A percentile compares a stretch with the other conserved stretches of the same genome.
phyloP scores from a whole-genome alignment of 2,888 invertebrate genomes.

The Drosophila sordidapex region DNA sequence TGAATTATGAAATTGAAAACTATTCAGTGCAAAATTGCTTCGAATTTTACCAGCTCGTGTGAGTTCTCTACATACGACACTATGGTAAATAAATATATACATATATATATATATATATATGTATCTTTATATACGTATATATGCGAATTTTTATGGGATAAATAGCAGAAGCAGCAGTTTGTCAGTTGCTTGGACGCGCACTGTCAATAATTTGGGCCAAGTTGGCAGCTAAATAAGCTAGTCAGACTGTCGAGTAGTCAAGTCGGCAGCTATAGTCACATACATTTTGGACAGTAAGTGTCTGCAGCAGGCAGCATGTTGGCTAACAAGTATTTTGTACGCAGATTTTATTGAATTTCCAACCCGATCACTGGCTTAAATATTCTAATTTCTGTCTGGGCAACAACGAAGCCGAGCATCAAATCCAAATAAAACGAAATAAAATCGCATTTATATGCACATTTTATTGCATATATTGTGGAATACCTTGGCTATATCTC shows the following conservation, averaged over 20 bases:
- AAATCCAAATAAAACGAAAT: constrained; percentile 53
- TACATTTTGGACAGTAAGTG: constrained; percentile 16
- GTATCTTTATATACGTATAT: not conserved
- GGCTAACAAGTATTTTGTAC: constrained; percentile 32
- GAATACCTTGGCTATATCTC: not conserved
- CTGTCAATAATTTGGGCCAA: constrained; percentile 51
- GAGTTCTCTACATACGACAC: constrained; percentile 33
- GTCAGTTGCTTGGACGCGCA: constrained; percentile 68
- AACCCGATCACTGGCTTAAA: constrained; percentile 58
- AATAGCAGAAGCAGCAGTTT: constrained; percentile 55
- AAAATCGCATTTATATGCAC: constrained; percentile 69
- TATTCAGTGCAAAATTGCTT: constrained; percentile 79
- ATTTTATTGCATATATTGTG: constrained; percentile 53
- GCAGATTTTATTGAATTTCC: constrained; percentile 56
- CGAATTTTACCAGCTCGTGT: constrained; percentile 63
- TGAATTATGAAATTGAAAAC: constrained; percentile 84
- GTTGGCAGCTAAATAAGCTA: constrained; percentile 52
- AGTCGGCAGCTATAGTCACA: not conserved
- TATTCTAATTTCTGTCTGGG: constrained; percentile 66
- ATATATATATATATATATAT: constrained; percentile 14
- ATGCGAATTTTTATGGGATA: constrained; percentile 17
- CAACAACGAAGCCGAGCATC: constrained; percentile 33
- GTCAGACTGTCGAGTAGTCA: constrained; percentile 22
- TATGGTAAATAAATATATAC: constrained; percentile 12
- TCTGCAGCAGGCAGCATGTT: constrained; percentile 19